Base-by-base conservation (phyloP, 2,888 invertebrate species). In the Chalcosyrphus nemorum region DNA sequence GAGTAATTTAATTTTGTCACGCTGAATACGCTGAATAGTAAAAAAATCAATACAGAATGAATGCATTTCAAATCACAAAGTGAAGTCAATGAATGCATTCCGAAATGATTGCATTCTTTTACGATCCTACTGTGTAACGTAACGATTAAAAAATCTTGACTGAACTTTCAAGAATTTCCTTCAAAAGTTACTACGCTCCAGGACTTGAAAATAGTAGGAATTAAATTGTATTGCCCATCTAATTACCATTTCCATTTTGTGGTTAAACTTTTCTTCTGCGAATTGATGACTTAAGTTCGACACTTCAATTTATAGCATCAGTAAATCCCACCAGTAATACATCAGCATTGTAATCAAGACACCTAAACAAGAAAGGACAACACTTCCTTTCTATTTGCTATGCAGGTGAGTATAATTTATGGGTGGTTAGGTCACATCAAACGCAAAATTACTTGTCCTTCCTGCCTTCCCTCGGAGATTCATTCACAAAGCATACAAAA, bases 381-480 rank as follows among this genome's bases (percentile, higher is more conserved):
- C 56, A 75, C 68, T 74, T 74, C 43, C 71, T 15, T 50, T 68
- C 50, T 50, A 56, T 59, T 66, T 35, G 32, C 29, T 38, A 70
- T 80, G 74, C 84, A 84, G 84, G 84, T 84, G 84, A 80, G 70
- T 74, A 75, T 84, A 84, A 84, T 84, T 84, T 84, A 84, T 84
- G 84, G 84, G 80, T 70, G 80, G 80, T 84, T 84, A 80, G 84
- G 74, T 84, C 74, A 80, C 84, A 84, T 84, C 84, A 84, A 84
- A 78, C 80, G 75, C 80, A 75, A 84, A 80, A 84, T 84, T 84
- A 54, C 84, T 75, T 74, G 78, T 80, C 66, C 71, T 70, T 84
- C 47, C 54, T 70, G 80, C 47, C 54, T 24, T 4, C 3, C 24
- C 47, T 29, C 54, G 61, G 45, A 27, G n/a, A n/a, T n/a, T n/a